These are phyloP conservation scores for Lithophane leautieri DNA, from an alignment of 2,888 invertebrate genomes.

Conservation along the genomic window DNA sequence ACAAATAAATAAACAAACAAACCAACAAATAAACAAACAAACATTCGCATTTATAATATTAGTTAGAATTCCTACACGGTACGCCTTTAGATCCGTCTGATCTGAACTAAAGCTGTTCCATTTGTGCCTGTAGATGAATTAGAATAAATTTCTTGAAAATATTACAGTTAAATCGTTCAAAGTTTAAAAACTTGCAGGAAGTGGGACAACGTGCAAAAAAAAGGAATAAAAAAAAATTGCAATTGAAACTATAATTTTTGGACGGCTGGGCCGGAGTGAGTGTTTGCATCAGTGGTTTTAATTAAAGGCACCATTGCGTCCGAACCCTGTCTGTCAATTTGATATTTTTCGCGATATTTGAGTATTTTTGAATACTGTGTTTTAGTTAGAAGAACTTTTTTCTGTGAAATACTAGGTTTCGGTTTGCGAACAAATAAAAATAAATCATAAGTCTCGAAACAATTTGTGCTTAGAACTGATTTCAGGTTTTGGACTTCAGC, in stretches of 20 bases:
- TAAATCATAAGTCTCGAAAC: background rate
- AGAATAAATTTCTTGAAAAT: background rate
- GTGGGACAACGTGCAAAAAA: background rate
- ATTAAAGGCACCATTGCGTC: constrained; percentile 47
- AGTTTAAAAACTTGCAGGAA: background rate
- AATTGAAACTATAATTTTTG: constrained; percentile 31
- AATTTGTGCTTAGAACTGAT: background rate
- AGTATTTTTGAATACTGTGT: constrained; percentile 6
- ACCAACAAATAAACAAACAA: no score
- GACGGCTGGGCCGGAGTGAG: background rate
- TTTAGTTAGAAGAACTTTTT: background rate
- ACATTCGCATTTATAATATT: no score
- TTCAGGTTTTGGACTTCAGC: background rate
- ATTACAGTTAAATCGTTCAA: background rate
- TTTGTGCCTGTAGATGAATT: background rate
- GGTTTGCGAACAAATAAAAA: background rate
- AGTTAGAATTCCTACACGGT: background rate
- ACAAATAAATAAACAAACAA: no score
- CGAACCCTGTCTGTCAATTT: constrained; percentile 31
- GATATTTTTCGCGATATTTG: constrained; percentile 24
- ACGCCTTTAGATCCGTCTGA: background rate
- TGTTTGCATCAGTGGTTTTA: constrained; percentile 54
- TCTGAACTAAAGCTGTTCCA: background rate
- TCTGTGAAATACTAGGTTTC: background rate
- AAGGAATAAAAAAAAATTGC: background rate